phyloP scores from a whole-genome alignment of 2,113 vertebrate genomes.

The Serinus canaria region DNA sequence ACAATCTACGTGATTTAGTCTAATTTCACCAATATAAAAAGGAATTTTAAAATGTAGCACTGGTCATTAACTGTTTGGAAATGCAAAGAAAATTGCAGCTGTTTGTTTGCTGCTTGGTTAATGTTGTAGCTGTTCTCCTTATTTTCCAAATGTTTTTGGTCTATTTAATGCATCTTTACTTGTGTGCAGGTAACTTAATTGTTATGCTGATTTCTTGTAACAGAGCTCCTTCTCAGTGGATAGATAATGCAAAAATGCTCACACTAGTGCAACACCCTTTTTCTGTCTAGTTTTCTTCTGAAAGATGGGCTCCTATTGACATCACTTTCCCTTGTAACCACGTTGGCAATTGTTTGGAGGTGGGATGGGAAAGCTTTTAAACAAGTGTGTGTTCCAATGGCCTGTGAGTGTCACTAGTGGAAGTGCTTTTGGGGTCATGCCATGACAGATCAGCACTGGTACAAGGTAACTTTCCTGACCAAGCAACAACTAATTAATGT shows the following conservation, averaged over 20 bases:
- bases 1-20: not conserved
- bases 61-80: not conserved
- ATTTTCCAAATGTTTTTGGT: not conserved
- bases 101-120: not conserved
- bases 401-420: not conserved
- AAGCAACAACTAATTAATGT: not conserved
- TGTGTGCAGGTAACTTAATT: not conserved
- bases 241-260: not conserved
- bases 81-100: not conserved
- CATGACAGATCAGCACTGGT: not conserved
- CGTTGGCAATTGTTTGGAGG: not conserved
- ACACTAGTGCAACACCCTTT: not conserved
- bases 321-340: not conserved
- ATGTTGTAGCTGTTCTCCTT: not conserved
- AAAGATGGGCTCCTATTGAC: not conserved
- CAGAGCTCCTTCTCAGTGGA: not conserved
- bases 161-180: not conserved
- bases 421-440: not conserved
- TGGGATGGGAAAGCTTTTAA: not conserved
- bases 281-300: not conserved
- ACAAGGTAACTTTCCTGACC: constrained; percentile 4
- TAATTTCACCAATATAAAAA: not conserved
- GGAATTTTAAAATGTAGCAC: not conserved
- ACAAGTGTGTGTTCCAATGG: not conserved
- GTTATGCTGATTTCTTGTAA: not conserved